Base-by-base conservation (phyloP, 2,797 vertebrate genomes). In the Gymnoscopelus braueri region DNA sequence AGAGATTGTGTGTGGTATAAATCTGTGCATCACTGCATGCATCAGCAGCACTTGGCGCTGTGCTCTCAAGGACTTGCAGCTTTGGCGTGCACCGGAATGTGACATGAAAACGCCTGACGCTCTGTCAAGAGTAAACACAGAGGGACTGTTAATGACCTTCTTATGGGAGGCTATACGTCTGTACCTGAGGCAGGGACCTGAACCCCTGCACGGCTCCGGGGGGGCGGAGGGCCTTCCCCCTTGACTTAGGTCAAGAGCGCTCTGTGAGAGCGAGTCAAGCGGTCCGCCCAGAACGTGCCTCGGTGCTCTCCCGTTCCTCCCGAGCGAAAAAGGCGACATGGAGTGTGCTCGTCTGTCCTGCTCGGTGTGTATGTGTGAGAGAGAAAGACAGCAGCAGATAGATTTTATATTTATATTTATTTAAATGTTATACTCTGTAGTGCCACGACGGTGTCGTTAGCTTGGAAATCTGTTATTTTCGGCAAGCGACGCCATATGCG, bases 191-290 rank as follows among this genome's bases (percentile, higher is more conserved):
- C 66, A 70, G 53, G 67, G 65, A 72, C 76, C 63, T 76, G 71
- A 81, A 78, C 72, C 79, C 65, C 67, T 65, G 10, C 23, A 14
- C 14, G 56, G 12, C 15, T 60, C 58, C 32, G 3, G 19, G 3
- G 19, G 19, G 48, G 64, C 55, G 24, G 5, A 65, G 15, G 39
- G 0, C 7, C 44, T 60, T 65, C 74, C 65, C 69, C 72, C 65
- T 62, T 74, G 64, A 52, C 14, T 8, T 1, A 79, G 73, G 77
- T 77, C 69, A 89, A 79, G 72, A 78, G 73, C 67, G 84, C 63
- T 24, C 73, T 72, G 4, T 1, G 15, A 58, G 72, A 63, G 60
- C 19, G 14, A 44, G 64, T 74, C 64, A 2, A 44, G 7, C 39
- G 8, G 39, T 44, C 39, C 39, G 8, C 39, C 39, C 39, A 44